These are phyloP conservation scores for Peromyscus californicus DNA, from an alignment of 2,113 vertebrate species.

Conservation along the genomic window DNA sequence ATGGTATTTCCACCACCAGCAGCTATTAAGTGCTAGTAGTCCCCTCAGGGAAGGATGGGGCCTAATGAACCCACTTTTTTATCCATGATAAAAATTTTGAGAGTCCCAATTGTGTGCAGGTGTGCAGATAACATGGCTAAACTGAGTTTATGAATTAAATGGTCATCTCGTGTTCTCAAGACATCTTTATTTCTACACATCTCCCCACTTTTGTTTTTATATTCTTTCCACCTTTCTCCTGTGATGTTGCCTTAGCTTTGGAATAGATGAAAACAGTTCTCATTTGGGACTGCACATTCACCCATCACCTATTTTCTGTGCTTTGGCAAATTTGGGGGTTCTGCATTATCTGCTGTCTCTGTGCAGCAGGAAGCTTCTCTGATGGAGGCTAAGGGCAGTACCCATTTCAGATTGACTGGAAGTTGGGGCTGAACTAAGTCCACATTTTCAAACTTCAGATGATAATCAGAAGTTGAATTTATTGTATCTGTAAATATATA, in stretches of 20 bases:
- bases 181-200: not conserved
- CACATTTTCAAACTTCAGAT: not conserved
- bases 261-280: not conserved
- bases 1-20: not conserved
- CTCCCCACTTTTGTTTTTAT: not conserved
- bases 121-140: not conserved
- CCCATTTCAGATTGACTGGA: not conserved
- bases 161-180: not conserved
- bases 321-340: not conserved
- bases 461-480: not conserved
- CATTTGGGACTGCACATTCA: not conserved
- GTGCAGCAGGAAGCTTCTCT: not conserved
- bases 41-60: not conserved
- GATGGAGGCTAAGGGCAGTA: not conserved
- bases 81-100: not conserved
- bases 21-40: not conserved
- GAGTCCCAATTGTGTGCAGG: not conserved
- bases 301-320: not conserved
- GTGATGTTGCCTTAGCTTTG: not conserved
- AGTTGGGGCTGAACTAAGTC: not conserved
- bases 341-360: not conserved
- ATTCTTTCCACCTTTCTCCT: not conserved
- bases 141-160: not conserved
- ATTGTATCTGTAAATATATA: not conserved
- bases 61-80: not conserved